A percentile compares a stretch with the other conserved stretches of the same genome.
These are phyloP conservation scores for Phainopepla nitens DNA, from an alignment of 2,113 vertebrate species.

Conservation along the genomic window DNA sequence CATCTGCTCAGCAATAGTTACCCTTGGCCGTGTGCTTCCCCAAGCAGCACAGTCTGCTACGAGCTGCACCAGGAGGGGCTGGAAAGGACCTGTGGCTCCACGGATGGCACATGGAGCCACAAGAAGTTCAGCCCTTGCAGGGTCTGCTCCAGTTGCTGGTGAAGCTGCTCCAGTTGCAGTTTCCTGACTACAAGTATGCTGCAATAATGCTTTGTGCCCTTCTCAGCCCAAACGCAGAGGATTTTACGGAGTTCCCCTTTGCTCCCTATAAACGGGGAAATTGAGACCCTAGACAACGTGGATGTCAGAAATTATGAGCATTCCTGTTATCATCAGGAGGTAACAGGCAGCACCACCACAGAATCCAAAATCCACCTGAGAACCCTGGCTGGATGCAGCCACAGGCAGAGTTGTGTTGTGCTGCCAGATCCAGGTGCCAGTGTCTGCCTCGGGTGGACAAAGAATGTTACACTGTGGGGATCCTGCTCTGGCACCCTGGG, in stretches of 20 bases:
- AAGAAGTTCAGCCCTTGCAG: rapidly evolving
- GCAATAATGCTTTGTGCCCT: neutral
- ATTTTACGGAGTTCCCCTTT: neutral
- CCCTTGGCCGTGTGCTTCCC: neutral
- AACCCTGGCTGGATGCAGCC: neutral
- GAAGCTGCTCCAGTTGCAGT: neutral
- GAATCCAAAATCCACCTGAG: neutral
- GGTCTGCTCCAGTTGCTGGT: neutral
- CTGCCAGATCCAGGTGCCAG: neutral
- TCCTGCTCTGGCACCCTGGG: neutral
- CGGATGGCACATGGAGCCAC: rapidly evolving
- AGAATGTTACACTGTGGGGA: too few relatives aligned
- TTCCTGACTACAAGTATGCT: neutral
- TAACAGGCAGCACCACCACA: rapidly evolving
- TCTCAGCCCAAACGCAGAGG: neutral
- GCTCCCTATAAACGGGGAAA: neutral
- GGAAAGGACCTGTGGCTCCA: rapidly evolving
- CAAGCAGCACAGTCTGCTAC: neutral
- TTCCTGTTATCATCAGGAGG: neutral
- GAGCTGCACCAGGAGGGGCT: neutral
- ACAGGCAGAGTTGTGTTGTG: rapidly evolving
- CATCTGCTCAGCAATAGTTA: conserved; percentile 1
- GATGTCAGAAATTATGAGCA: rapidly evolving
- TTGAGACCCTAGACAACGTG: neutral
- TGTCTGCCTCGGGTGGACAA: rapidly evolving